phyloP scores from a whole-genome alignment of 2,797 vertebrate genomes.

The Crax fasciolata region DNA sequence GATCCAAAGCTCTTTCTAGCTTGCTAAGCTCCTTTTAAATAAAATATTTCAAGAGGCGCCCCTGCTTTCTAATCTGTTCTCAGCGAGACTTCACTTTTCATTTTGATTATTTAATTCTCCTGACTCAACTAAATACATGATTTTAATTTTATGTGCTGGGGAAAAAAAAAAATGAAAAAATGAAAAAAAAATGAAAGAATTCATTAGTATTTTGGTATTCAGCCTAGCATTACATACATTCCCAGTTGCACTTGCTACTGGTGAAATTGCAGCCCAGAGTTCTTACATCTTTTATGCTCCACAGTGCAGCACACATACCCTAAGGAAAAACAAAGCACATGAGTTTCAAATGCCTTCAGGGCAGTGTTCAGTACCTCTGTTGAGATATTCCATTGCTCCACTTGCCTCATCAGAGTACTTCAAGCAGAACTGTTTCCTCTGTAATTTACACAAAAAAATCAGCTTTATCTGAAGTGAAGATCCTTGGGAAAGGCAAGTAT shows the following conservation, averaged over 20 bases:
- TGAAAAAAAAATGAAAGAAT: not conserved
- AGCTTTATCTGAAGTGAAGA: not conserved
- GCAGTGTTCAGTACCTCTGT: not conserved
- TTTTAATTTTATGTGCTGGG: not conserved
- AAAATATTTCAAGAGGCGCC: not conserved
- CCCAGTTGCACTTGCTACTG: not conserved
- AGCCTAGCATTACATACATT: not conserved
- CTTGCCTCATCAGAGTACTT: not conserved
- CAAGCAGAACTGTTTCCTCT: not conserved
- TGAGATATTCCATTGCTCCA: not conserved
- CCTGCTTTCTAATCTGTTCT: not conserved
- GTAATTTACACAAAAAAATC: not conserved
- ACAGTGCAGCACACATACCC: not conserved
- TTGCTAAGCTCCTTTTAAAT: not conserved
- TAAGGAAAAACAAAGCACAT: not conserved
- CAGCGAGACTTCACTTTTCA: not conserved
- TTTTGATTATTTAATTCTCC: not conserved
- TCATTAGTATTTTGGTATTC: conserved; percentile 18
- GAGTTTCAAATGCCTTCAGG: conserved; percentile 13
- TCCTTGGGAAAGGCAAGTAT: not conserved
- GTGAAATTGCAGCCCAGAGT: not conserved
- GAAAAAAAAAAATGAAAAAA: not conserved
- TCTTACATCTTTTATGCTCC: conserved; percentile 14
- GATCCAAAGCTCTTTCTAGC: not conserved
- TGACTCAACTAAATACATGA: not conserved